A percentile compares a stretch with the other conserved stretches of the same genome.
Conservation (phyloP, 2,113 vertebrate species). For the Garra rufa region DNA sequence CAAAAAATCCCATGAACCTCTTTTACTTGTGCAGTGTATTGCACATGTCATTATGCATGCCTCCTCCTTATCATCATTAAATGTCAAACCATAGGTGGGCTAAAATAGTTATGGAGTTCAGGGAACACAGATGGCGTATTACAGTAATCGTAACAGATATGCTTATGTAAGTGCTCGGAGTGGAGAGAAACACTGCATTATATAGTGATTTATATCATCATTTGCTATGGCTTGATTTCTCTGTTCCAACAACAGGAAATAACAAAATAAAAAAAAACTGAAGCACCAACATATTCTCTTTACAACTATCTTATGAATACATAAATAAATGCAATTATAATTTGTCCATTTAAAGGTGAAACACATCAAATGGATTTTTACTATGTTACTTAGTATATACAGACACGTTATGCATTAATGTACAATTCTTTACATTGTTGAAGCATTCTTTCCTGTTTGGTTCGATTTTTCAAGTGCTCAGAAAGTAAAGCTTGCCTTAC, state of each 20-base stretch:
- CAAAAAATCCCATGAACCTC: neutral
- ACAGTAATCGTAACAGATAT: constrained; percentile 27
- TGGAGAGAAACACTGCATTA: constrained; percentile 28
- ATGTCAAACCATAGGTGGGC: constrained; percentile 19
- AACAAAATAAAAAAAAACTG: constrained; percentile 39
- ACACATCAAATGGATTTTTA: constrained; percentile 39
- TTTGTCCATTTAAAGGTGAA: constrained; percentile 28
- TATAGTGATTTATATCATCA: constrained; percentile 39
- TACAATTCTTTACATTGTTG: constrained; percentile 37
- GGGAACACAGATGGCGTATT: constrained; percentile 6
- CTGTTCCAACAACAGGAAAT: constrained; percentile 40
- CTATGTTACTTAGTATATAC: constrained; percentile 50
- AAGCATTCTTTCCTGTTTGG: constrained; percentile 39
- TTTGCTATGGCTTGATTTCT: constrained; percentile 54
- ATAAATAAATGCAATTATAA: constrained; percentile 59
- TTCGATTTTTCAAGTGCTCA: constrained; percentile 37
- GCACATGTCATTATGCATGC: neutral
- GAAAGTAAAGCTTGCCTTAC: constrained; percentile 55
- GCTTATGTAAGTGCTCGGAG: constrained; percentile 4
- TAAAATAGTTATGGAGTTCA: neutral
- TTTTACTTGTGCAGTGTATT: neutral
- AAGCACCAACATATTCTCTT: constrained; percentile 57
- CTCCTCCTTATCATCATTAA: constrained; percentile 16
- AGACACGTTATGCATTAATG: constrained; percentile 42
- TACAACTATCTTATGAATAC: constrained; percentile 53